Evolutionary conservation across 2,113 vertebrate species (phyloP), one percentile per base, ranked within the genome.

Genomic region (Toxotes jaculatrix): DNA sequence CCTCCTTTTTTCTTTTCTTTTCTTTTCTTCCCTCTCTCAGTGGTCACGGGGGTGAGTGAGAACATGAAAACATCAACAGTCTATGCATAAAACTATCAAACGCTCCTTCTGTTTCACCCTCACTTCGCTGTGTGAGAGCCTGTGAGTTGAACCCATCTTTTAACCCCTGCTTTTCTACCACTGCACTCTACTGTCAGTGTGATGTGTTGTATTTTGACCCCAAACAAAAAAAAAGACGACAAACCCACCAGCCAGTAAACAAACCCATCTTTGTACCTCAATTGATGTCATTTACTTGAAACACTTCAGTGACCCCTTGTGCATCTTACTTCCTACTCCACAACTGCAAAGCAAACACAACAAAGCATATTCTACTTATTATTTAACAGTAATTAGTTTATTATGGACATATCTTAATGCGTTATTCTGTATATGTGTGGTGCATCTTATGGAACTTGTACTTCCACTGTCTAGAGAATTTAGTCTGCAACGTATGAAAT

Each of bases 41-140:
- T 87, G 93, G 91, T 90, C 91, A 93, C 57, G 91, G 91, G 87
- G 88, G 88, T 90, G 90, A 93, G 86, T 91, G 89, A 93, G 70
- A 86, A 64, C 85, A 77, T 40, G 47, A 84, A 79, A 77, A 83
- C 90, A 88, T 68, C 79, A 56, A 70, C 77, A 87, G 87, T 91
- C 90, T 92, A 92, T 93, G 92, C 90, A 93, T 81, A 82, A 85
- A 90, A 75, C 75, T 67, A 34, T 63, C 36, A 64, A 53, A 40
- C 60, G 17, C 62, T 82, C 87, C 84, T 36, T 74, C 80, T 76
- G 62, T 80, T 65, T 67, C 76, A 27, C 65, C 69, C 57, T 84
- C 81, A 76, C 60, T 59, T 51, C 42, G 59, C 78, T 83, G 74
- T 84, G 47, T 64, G 76, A 55, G 65, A 80, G 51, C 75, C 72